A percentile compares a stretch with the other conserved stretches of the same genome.
Evolutionary conservation across 2,113 vertebrate genomes (phyloP).

Genomic region (Mus spicilegus): DNA sequence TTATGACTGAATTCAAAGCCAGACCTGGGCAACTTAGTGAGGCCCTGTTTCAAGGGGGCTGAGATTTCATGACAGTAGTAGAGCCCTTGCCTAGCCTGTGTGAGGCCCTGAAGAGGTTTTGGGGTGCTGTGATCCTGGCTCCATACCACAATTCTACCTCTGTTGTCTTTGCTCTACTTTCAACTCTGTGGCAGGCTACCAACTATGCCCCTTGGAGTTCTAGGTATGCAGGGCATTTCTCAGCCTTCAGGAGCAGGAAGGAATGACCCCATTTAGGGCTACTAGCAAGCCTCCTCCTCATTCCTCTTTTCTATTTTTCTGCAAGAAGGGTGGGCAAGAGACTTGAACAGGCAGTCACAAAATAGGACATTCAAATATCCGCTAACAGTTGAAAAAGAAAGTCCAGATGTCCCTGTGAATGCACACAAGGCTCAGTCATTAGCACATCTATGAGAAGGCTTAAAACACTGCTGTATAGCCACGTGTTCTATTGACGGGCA

Average conservation of each 20-base stretch:
- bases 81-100: not conserved
- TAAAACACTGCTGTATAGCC: not conserved
- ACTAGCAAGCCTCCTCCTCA: not conserved
- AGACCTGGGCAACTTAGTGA: no score
- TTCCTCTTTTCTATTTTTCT: not conserved
- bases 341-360: not conserved
- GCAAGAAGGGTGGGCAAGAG: conserved; percentile 16
- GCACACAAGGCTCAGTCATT: not conserved
- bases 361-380: not conserved
- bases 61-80: no score
- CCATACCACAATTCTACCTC: not conserved
- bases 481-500: not conserved
- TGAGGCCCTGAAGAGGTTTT: not conserved
- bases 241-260: not conserved
- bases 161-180: not conserved
- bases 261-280: not conserved
- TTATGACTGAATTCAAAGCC: no score
- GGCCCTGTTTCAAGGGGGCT: no score
- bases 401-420: not conserved
- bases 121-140: not conserved
- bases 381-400: not conserved
- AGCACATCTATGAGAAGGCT: not conserved
- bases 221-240: not conserved
- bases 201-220: not conserved
- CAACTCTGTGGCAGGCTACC: not conserved